Percentiles rank a stretch among this genome's conserved stretches.
Conservation (phyloP, 2,797 vertebrate genomes). For the Diplodus sargus region DNA sequence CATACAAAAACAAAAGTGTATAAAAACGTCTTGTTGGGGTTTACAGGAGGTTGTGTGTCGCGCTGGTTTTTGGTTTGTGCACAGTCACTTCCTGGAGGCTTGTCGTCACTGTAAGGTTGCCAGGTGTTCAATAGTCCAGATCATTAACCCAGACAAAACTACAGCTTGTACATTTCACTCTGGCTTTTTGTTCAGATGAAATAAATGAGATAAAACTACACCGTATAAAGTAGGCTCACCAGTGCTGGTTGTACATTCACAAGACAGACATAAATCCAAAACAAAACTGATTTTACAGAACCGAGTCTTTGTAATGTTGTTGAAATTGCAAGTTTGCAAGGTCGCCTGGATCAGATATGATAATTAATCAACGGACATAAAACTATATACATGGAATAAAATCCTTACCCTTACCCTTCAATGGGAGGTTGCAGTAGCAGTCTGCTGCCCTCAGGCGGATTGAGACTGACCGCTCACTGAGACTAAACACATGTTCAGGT, state of each 20-base stretch:
- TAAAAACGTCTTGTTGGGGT: background rate
- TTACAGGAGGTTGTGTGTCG: background rate
- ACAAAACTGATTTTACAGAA: no score
- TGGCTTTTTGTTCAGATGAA: background rate
- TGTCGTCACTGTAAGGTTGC: background rate
- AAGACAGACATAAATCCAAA: no score
- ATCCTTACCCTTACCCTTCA: no score
- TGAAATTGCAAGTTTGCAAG: no score
- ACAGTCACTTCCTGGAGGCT: background rate
- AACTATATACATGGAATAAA: no score
- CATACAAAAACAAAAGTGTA: background rate
- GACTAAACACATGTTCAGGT: background rate
- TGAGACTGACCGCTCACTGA: conserved; percentile 93
- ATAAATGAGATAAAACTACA: background rate
- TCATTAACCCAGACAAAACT: background rate
- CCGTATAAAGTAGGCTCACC: no score
- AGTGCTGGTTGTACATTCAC: no score
- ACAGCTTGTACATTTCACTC: background rate
- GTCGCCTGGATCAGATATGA: no score
- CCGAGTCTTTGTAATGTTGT: no score
- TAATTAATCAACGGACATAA: no score
- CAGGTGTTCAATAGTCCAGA: background rate
- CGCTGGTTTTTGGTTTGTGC: background rate
- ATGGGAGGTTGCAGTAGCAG: no score
- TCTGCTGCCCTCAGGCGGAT: conserved; percentile 63